Evolutionary conservation across 1,140 invertebrate genomes (phyloP), one percentile per base, ranked within the genome.

Genomic region (Ostrea denselamellosa): DNA sequence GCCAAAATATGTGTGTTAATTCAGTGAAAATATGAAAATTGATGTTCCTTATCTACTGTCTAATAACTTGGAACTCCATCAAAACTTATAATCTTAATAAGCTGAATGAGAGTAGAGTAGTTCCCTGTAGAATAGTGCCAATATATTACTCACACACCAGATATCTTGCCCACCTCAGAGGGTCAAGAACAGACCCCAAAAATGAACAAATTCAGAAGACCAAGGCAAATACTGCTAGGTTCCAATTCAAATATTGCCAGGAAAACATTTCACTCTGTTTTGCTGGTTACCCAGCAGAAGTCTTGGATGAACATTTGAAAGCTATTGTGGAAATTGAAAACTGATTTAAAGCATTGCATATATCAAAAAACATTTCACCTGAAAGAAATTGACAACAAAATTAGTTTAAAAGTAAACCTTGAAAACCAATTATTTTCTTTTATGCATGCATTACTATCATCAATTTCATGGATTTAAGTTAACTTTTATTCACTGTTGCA

Each of bases 271-370:
- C 65, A 77, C 28, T 77, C 28, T 77, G 9, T 28, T 77, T 77
- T 77, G 22, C 14, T 77, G 68, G 68, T 77, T 77, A 77, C 28
- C 68, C 68, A 77, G 68, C 14, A 10, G 28, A 77, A 77, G 25
- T 77, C 68, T 77, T 44, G 9, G 14, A 12, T 34, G 14, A 77
- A 34, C 68, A 17, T 2, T 34, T 77, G 25, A 77, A 17, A 62
- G n/a, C 12, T 17, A 62, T n/a, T 17, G 17, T 17, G 56, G 56
- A 62, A 62, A 19, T 62, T 62, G 12, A n/a, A 17, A 62, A 62
- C 56, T 19, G n/a, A 0, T n/a, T 62, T 5, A 62, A 0, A 19
- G 5, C n/a, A 62, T n/a, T n/a, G 14, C 19, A n/a, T 7, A 62
- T 62, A n/a, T 17, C 5, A 62, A 62, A 62, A 19, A 7, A 19